phyloP scores from a whole-genome alignment of 2,113 vertebrate species.

The Meleagris gallopavo region DNA sequence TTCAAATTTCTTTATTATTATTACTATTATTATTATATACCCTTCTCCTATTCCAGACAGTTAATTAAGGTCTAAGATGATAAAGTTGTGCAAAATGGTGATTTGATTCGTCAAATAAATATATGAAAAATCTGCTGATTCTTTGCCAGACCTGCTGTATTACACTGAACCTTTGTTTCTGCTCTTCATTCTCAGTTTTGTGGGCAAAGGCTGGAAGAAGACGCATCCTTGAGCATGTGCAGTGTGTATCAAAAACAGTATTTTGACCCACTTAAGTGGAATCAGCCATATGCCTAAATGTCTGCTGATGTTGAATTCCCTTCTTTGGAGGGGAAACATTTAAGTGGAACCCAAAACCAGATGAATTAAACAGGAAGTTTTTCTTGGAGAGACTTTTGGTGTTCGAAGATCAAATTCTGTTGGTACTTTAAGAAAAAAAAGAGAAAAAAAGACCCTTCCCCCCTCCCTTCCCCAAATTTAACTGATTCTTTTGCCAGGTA shows the following conservation, averaged over 20 bases:
- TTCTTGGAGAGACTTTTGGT: not conserved
- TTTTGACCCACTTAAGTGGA: not conserved
- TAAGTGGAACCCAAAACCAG: not conserved
- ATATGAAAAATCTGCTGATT: not conserved
- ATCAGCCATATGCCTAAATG: not conserved
- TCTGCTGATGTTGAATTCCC: conserved; percentile 20
- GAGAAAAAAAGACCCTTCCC: not conserved
- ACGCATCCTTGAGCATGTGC: not conserved
- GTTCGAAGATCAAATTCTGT: not conserved
- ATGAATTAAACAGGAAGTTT: not conserved
- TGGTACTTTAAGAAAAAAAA: not conserved
- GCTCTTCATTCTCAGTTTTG: not conserved
- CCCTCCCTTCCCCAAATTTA: not conserved
- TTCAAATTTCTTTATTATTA: not conserved
- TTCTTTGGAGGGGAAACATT: conserved; percentile 3
- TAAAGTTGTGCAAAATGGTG: not conserved
- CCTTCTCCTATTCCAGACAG: not conserved
- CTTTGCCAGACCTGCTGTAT: not conserved
- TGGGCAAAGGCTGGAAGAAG: not conserved
- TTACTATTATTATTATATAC: too few species aligned
- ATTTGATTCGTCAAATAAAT: not conserved
- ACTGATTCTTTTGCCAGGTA: conserved; percentile 9
- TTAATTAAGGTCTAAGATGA: not conserved
- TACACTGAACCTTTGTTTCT: not conserved
- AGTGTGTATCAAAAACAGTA: not conserved